Percentiles rank a stretch among this genome's conserved stretches.
These are phyloP conservation scores for Anthoptus insignis DNA, from an alignment of 2,888 invertebrate genomes.

Conservation along the genomic window DNA sequence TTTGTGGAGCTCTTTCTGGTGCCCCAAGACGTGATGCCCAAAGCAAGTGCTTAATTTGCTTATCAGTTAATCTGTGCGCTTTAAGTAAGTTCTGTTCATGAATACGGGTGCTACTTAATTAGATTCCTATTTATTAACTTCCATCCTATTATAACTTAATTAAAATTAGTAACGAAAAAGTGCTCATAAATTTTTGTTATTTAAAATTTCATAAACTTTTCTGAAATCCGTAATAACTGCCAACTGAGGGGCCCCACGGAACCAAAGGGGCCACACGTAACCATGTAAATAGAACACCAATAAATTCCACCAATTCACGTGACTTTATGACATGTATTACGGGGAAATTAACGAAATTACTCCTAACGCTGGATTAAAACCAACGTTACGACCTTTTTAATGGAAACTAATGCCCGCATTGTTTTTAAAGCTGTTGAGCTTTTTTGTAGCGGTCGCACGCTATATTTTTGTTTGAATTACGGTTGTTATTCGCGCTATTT, in stretches of 20 bases:
- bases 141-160: too few relatives aligned
- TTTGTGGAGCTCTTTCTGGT: too few relatives aligned
- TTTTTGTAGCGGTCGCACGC: conserved; percentile 16
- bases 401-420: conserved; percentile 16
- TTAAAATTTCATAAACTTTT: background rate
- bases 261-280: background rate
- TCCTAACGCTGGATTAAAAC: conserved; percentile 18
- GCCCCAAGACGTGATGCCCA: too few relatives aligned
- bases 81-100: too few relatives aligned
- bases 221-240: conserved; percentile 1
- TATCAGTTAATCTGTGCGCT: too few relatives aligned
- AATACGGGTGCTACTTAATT: too few relatives aligned
- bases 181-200: background rate
- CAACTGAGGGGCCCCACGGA: background rate
- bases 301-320: conserved; percentile 18
- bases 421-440: conserved; percentile 7
- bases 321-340: conserved; percentile 19
- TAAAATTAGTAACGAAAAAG: too few relatives aligned
- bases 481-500: background rate
- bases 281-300: background rate
- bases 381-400: conserved; percentile 21
- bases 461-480: background rate
- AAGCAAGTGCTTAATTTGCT: too few relatives aligned
- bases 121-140: too few relatives aligned
- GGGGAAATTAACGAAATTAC: conserved; percentile 19